Base-by-base conservation (phyloP, 2,797 vertebrate genomes). In the Sebastes vulpes region DNA sequence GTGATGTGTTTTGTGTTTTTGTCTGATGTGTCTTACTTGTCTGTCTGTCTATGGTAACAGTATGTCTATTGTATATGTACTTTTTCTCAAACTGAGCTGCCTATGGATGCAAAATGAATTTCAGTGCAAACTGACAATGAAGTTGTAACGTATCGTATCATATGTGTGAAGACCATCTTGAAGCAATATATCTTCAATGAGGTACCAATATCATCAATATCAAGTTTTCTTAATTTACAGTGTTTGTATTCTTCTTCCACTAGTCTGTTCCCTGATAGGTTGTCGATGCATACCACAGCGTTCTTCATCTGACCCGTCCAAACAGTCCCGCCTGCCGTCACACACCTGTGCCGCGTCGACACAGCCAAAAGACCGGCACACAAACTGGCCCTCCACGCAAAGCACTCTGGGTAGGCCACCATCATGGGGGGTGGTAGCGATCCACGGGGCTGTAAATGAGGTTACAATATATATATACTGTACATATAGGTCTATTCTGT, bases 221-320 rank as follows among this genome's bases (percentile, higher is more conserved):
- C 18, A 68, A 8, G 3, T 3, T 48, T 23, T 61, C 6, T 54
- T 3, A 5, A 35, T 18, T n/a, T 16, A 38, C 29, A 56, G 8
- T 9, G 11, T 31, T 50, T 20, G 16, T n/a, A 48, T 48, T 48
- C 50, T 52, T 35, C 53, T 58, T 66, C 31, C 26, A 50, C 20
- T 63, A n/a, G 23, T 29, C 14, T 38, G 14, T 8, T 1, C n/a
- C 1, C 6, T 8, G 18, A 29, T 2, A 46, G 12, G 3, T 31
- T 60, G 60, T 38, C n/a, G 53, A 77, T 73, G 18, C 89, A 4
- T 92, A 98, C 97, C 96, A 1, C 97, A 98, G 48, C 4, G 92
- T 14, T 78, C 77, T 82, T 98, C 97, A 4, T 98, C 97, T 0
- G 96, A 97, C 2, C 97, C 96, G 0, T 98, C 97, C 5, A 94